A percentile compares a stretch with the other conserved stretches of the same genome.
These are phyloP conservation scores for Diglossa cyanea DNA, from an alignment of 2,797 vertebrate species.

Conservation along the genomic window DNA sequence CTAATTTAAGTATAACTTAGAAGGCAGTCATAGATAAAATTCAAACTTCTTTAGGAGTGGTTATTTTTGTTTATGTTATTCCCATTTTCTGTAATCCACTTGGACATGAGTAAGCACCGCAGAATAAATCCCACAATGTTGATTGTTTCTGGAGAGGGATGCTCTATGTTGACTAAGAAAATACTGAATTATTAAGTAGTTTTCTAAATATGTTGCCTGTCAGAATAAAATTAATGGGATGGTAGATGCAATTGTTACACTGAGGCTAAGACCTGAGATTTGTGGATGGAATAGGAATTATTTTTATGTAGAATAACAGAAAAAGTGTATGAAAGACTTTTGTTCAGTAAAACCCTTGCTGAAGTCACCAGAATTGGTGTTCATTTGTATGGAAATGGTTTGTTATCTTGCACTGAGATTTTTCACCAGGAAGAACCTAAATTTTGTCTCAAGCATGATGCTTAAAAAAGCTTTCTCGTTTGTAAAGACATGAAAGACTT, in stretches of 20 bases:
- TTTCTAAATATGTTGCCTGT: constrained; percentile 23
- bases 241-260: not conserved
- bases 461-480: not conserved
- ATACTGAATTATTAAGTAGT: constrained; percentile 35
- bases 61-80: not conserved
- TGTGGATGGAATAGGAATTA: not conserved
- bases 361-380: not conserved
- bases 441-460: not conserved
- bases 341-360: not conserved
- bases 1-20: constrained; percentile 12
- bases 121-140: not conserved
- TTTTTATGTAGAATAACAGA: not conserved
- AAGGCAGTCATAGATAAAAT: not conserved
- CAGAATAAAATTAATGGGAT: not conserved
- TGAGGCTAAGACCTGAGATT: not conserved
- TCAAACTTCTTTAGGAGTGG: not conserved
- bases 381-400: not conserved
- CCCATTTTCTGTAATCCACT: not conserved
- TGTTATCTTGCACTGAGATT: not conserved
- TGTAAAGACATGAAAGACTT: not conserved
- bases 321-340: not conserved
- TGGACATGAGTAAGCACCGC: not conserved
- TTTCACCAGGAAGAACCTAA: not conserved
- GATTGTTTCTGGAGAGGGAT: not conserved
- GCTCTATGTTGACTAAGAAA: not conserved